phyloP scores from a whole-genome alignment of 2,113 vertebrate genomes.

The Cheirogaleus medius region DNA sequence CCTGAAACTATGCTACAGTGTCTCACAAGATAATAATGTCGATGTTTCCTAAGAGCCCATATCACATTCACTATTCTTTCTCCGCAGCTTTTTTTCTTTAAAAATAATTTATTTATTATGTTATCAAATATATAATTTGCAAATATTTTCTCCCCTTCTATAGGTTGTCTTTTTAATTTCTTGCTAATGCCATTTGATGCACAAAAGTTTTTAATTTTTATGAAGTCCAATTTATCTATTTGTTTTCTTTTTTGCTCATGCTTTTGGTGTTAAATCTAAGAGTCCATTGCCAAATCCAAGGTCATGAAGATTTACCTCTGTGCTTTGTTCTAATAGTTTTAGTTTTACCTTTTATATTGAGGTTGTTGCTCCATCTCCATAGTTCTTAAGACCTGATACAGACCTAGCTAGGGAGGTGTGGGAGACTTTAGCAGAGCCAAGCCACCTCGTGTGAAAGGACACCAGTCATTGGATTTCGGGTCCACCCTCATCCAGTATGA shows the following conservation, averaged over 20 bases:
- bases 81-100: not conserved
- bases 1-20: fast-evolving
- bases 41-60: not conserved
- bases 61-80: not conserved
- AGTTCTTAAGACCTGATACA: not conserved
- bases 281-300: not conserved
- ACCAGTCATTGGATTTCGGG: not conserved
- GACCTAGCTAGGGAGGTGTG: too few relatives aligned
- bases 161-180: not conserved
- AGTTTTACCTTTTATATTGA: not conserved
- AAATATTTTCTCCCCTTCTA: not conserved
- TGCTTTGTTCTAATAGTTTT: not conserved
- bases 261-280: not conserved
- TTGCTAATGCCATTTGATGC: not conserved
- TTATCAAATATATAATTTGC: not conserved
- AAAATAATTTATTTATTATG: not conserved
- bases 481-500: not conserved
- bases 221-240: not conserved
- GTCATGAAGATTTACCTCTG: not conserved
- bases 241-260: not conserved
- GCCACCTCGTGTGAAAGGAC: not conserved
- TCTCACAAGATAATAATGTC: not conserved
- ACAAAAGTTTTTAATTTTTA: not conserved
- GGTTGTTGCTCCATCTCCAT: not conserved
- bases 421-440: not conserved